Evolutionary conservation across 2,888 invertebrate genomes (phyloP).

Genomic region (Leptinotarsa peninsularis): DNA sequence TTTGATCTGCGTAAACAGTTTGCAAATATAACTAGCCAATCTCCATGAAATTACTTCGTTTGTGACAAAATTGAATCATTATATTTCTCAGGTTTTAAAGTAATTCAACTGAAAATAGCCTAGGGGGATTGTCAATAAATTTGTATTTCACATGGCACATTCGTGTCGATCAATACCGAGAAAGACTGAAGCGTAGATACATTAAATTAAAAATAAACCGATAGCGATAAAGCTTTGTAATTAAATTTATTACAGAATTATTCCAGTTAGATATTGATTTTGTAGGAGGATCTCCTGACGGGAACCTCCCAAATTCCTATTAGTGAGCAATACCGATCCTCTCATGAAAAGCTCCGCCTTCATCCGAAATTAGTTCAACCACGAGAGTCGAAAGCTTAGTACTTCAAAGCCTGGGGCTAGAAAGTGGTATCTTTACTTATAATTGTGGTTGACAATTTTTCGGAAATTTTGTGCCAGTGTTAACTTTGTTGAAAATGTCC

Average conservation of each 20-base stretch:
- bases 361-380: constrained; percentile 49
- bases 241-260: constrained; percentile 29
- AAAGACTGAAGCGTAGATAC: neutral
- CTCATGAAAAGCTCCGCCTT: constrained; percentile 47
- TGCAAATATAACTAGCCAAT: no score
- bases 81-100: no score
- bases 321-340: constrained; percentile 45
- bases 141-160: neutral
- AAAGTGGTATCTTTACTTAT: constrained; percentile 39
- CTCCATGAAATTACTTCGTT: no score
- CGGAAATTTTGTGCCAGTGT: constrained; percentile 10
- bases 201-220: constrained; percentile 27
- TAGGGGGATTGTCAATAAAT: neutral
- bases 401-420: constrained; percentile 45
- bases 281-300: constrained; percentile 45
- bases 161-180: neutral
- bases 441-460: constrained; percentile 27
- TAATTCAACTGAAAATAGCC: neutral
- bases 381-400: constrained; percentile 48
- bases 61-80: no score
- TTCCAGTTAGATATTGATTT: constrained; percentile 43
- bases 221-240: constrained; percentile 28
- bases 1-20: no score
- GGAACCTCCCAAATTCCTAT: constrained; percentile 49
- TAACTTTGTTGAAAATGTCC: constrained; percentile 52